Base-by-base conservation (phyloP, 2,888 invertebrate genomes). In the Drosophila austrosaltans region DNA sequence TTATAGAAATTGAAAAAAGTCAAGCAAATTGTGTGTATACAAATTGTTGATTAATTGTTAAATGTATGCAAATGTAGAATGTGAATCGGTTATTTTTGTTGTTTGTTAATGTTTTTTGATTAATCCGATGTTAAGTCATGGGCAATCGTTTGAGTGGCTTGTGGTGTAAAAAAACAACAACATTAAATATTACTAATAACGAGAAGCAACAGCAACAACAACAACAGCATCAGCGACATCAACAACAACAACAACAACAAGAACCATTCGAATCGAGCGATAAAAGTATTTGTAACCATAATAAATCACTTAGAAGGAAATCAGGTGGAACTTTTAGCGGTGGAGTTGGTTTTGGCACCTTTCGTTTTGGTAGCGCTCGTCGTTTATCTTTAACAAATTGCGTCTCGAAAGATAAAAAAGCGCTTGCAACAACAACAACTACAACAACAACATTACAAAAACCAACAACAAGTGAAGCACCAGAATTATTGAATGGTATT, bases 91-190 rank as follows among this genome's bases (percentile, higher is more conserved):
- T 54, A 30, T 53, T 25, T 25, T 25, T 16, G 16, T 16, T 16
- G 16, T 30, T 54, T 54, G 54, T 48, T 48, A 48, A 48, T 48
- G 48, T 48, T 48, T 48, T 22, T 48, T 10, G 48, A 48, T 48
- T 25, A 48, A 48, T 48, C 65, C 32, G 57, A 25, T 64, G 58
- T 64, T 61, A 74, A 80, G 81, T 72, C 86, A 92, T 92, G 92
- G 92, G 92, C 86, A 92, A 92, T 89, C 90, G 90, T 81, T 82
- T 89, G 79, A 91, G 92, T 79, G 89, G 87, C 72, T 89, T 92
- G 88, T 92, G 91, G 92, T 92, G 92, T 89, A 92, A 91, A 83
- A 92, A 92, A 79, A 78, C 89, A 83, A 74, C 77, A 72, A 79
- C 84, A 75, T 78, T 88, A 54, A 76, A 76, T 65, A 85, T 82